Base-by-base conservation (phyloP, 2,888 invertebrate species). In the Quadroppia sp. region DNA sequence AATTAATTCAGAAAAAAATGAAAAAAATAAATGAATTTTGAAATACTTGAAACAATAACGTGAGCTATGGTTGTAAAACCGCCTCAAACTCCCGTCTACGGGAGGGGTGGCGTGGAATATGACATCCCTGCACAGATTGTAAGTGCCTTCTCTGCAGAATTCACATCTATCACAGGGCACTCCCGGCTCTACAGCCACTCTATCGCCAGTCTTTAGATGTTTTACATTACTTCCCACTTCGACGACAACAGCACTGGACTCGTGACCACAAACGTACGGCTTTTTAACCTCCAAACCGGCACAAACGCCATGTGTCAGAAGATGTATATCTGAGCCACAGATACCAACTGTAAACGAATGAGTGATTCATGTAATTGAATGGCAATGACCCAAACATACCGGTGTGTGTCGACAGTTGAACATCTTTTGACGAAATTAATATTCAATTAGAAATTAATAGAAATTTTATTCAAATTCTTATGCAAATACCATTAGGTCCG, bases 261-360 rank as follows among this genome's bases (percentile, higher is more conserved):
- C 97, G 81, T 98, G 97, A 0, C 97, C 97, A 81, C 97, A 89
- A 40, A 96, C 86, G 94, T 97, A 94, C 11, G 97, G 96, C 70
- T 88, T 86, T 76, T 87, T 87, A 0, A 97, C 87, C 40, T 94
- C 84, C 81, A 95, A 96, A 81, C 90, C 88, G 0, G 93, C 96
- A 81, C 95, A 94, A 25, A 87, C 82, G 13, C 96, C 97, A 77
- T 88, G 84, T 42, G 88, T 88, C 84, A 92, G 87, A 83, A 96
- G 97, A 83, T 95, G 95, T 7, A 98, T 92, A 83, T 98, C 97
- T 23, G 86, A 86, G 0, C 97, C 97, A 82, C 97, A 98, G 80
- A 98, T 97, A 17, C 97, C 97, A 69, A 97, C 94, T 48, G 7
- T 4, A n/a, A 50, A 23, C 25, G n/a, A n/a, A n/a, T 25, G 7